Base-by-base conservation (phyloP, 2,797 vertebrate genomes). In the Pangasius mekongensis region DNA sequence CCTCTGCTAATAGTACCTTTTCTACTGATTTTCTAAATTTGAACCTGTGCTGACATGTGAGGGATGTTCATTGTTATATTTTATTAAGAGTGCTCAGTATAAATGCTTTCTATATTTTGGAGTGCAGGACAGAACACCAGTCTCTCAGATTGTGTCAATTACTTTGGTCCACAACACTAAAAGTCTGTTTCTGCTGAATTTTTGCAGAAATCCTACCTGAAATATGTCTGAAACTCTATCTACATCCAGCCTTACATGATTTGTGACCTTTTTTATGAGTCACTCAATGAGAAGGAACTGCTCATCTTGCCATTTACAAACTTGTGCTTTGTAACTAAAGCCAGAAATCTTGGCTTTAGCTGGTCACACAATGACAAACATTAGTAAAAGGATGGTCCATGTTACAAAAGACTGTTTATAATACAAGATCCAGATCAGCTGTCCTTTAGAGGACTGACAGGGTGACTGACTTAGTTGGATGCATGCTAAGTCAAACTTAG, bases 191-290 rank as follows among this genome's bases (percentile, higher is more conserved):
- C 24, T 62, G 36, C 33, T 81, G 10, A 80, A 54, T 56, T 2
- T 30, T 33, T 56, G 27, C 30, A 80, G 22, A 36, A 24, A 81
- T 60, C 24, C 20, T 39, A 36, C 27, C 27, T 30, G n/a, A 67
- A 84, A 52, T 30, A n/a, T n/a, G 11, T 33, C 56, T 82, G 9
- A 49, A 30, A 30, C 1, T 49, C 58, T 30, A 67, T 69, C 18
- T 84, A 67, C 20, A 52, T 54, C 5, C 62, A 84, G 43, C 22
- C 22, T 39, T 69, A 69, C 64, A 84, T 67, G 58, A 64, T 47
- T 62, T 83, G 80, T 64, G 82, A 83, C 82, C 62, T 67, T 83
- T 83, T 30, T 67, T 67, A 2, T 33, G 24, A 67, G 82, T 22
- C 62, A 52, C 56, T 27, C 56, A 39, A 39, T 8, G 78, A 27